Conservation (phyloP, 2,113 vertebrate species). For the Cheirogaleus medius region DNA sequence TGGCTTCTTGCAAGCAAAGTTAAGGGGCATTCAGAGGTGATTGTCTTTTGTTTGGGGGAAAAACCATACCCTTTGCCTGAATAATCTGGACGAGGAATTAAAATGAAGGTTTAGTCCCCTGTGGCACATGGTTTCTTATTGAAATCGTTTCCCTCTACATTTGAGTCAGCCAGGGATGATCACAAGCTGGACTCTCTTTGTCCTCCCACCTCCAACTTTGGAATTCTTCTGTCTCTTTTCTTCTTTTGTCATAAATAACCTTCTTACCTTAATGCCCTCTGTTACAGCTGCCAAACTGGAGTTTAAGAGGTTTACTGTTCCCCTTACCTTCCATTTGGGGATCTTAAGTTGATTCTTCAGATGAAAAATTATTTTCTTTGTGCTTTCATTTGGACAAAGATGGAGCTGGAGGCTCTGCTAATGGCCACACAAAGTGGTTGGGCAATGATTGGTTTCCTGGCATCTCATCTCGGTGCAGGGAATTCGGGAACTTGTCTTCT, state of each 20-base stretch:
- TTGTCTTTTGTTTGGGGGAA: not conserved
- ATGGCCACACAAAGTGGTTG: slow-evolving; percentile 53
- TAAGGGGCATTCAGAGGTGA: not conserved
- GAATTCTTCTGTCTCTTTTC: slow-evolving; percentile 42
- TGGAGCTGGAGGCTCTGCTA: slow-evolving; percentile 53
- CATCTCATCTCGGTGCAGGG: not conserved
- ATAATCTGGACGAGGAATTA: not conserved
- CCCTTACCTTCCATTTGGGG: slow-evolving; percentile 64
- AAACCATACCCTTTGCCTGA: not conserved
- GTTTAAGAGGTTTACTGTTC: slow-evolving; percentile 61
- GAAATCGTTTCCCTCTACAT: not conserved
- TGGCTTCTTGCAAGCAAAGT: not conserved
- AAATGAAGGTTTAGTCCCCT: not conserved
- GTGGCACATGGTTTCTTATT: not conserved
- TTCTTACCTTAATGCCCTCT: slow-evolving; percentile 64
- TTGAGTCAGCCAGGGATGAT: not conserved
- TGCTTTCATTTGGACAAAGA: slow-evolving; percentile 68
- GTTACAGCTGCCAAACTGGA: slow-evolving; percentile 49
- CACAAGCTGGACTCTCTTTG: not conserved
- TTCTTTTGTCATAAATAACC: slow-evolving; percentile 60
- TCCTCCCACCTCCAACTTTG: not conserved
- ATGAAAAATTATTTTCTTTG: slow-evolving; percentile 64
- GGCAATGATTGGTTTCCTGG: slow-evolving; percentile 48
- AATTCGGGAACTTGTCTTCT: slow-evolving; percentile 34
- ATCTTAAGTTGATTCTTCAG: slow-evolving; percentile 62